phyloP scores from a whole-genome alignment of 2,113 vertebrate species.

The Guaruba guarouba region DNA sequence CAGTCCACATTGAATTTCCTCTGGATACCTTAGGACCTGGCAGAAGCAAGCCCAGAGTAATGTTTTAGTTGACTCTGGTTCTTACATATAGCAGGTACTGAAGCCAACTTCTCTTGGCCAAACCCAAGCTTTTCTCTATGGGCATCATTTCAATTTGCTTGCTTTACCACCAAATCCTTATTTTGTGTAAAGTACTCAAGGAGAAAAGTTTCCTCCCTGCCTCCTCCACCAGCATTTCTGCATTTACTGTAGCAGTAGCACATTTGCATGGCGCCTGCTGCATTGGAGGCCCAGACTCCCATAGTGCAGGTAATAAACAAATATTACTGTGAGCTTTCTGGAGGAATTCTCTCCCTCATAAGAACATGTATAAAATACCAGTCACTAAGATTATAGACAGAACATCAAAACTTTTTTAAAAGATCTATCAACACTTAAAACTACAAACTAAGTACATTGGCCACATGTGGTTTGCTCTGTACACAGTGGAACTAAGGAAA shows the following conservation, averaged over 20 bases:
- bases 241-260: not conserved
- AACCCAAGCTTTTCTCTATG: conserved; percentile 34
- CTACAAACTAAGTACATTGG: not conserved
- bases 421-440: not conserved
- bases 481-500: not conserved
- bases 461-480: not conserved
- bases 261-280: conserved; percentile 19
- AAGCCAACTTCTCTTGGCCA: conserved; percentile 36
- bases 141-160: conserved; percentile 55
- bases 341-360: not conserved
- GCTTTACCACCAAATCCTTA: conserved; percentile 56
- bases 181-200: conserved; percentile 14
- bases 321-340: conserved; percentile 17
- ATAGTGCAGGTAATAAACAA: conserved; percentile 33
- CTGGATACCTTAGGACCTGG: not conserved
- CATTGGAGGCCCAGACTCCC: not conserved
- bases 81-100: conserved; percentile 10
- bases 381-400: not conserved
- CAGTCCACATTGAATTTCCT: not conserved
- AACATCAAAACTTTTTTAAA: not conserved
- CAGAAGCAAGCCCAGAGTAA: conserved; percentile 20
- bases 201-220: not conserved
- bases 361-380: conserved; percentile 21
- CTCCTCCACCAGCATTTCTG: not conserved
- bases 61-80: conserved; percentile 37